phyloP scores from a whole-genome alignment of 1,140 invertebrate species.

The Heliconius congener region DNA sequence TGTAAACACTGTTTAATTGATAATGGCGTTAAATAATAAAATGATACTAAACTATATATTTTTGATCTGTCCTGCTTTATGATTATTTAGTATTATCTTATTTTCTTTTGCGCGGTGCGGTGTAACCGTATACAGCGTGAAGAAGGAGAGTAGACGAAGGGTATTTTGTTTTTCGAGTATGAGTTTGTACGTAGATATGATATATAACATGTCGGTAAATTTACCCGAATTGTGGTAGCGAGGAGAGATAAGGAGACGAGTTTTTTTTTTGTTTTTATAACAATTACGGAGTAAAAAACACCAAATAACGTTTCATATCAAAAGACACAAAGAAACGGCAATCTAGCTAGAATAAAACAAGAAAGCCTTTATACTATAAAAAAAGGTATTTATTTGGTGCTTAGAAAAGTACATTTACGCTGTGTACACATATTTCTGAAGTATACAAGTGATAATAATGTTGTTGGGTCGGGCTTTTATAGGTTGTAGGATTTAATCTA shows the following conservation, averaged over 20 bases:
- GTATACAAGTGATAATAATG: neutral
- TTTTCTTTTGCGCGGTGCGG: neutral
- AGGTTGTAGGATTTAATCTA: neutral
- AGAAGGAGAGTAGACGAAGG: too few species aligned
- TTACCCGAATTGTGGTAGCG: too few species aligned
- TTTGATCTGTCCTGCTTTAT: neutral
- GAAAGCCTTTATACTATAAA: neutral
- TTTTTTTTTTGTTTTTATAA: too few species aligned
- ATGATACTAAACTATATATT: neutral
- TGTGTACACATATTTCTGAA: neutral
- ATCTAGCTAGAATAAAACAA: neutral
- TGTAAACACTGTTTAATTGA: neutral
- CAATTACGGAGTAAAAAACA: neutral
- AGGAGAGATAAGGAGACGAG: too few species aligned
- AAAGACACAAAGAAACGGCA: neutral
- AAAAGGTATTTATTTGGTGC: neutral
- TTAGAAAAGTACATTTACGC: neutral
- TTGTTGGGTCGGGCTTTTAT: neutral
- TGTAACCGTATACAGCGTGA: too few species aligned
- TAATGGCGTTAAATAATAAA: neutral
- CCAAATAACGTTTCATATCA: neutral
- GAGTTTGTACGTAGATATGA: too few species aligned
- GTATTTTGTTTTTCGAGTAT: too few species aligned
- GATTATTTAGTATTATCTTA: neutral
- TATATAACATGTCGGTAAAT: too few species aligned